These are phyloP conservation scores for Dioctria linearis DNA, from an alignment of 2,888 invertebrate species.

Conservation along the genomic window DNA sequence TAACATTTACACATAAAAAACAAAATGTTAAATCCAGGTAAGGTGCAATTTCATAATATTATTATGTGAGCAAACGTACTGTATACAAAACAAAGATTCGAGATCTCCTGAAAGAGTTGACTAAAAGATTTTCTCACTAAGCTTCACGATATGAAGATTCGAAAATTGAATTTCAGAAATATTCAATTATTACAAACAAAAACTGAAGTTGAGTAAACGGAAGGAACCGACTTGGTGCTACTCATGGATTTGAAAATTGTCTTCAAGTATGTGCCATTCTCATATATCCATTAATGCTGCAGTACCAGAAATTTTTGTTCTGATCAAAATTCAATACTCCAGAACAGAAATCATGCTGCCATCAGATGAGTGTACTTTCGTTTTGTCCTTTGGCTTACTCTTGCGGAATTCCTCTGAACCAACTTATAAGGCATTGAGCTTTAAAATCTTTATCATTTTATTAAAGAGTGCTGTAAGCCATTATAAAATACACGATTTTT, in stretches of 20 bases:
- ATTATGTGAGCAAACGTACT: conserved; percentile 46
- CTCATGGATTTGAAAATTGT: conserved; percentile 34
- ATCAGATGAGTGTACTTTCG: conserved; percentile 63
- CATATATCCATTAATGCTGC: neutral
- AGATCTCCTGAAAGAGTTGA: neutral
- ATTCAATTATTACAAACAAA: conserved; percentile 28
- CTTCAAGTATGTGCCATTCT: conserved; percentile 5
- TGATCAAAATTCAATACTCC: neutral
- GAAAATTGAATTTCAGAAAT: neutral
- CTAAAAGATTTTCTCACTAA: conserved; percentile 24
- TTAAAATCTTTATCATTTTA: conserved; percentile 64
- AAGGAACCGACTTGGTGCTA: conserved; percentile 41
- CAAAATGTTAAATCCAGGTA: neutral
- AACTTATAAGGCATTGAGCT: conserved; percentile 65
- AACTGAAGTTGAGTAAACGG: conserved; percentile 15
- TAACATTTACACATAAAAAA: neutral
- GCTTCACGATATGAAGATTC: conserved; percentile 11
- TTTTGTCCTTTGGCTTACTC: conserved; percentile 66
- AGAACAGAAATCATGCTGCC: neutral
- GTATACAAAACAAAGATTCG: conserved; percentile 10
- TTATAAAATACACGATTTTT: neutral
- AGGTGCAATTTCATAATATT: conserved; percentile 20
- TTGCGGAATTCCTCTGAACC: conserved; percentile 65
- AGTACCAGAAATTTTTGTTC: too few species aligned
- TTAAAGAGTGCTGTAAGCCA: conserved; percentile 63